phyloP scores from a whole-genome alignment of 2,888 invertebrate genomes.

The Mesorhabditis spiculigera region DNA sequence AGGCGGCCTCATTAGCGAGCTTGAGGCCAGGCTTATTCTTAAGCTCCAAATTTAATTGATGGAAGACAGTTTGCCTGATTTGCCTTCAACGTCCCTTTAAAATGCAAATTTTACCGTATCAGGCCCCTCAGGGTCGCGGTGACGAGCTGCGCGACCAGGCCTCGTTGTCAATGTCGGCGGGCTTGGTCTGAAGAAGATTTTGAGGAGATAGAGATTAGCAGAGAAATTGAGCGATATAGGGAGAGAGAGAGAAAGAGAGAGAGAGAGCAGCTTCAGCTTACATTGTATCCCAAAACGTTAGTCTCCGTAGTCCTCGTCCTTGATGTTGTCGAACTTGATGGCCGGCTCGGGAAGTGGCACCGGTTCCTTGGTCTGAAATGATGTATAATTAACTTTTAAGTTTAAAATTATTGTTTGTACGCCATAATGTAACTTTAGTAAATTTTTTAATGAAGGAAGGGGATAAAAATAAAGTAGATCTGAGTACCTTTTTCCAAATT shows the following conservation, averaged over 20 bases:
- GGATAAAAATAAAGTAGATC: no score
- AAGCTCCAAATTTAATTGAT: not conserved
- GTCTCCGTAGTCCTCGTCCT: slow-evolving; percentile 48
- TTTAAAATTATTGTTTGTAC: no score
- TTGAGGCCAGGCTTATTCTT: slow-evolving; percentile 22
- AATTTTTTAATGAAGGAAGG: no score
- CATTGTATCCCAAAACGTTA: slow-evolving; percentile 30
- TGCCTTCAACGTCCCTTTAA: no score
- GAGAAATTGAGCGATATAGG: no score
- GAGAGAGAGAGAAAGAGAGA: no score
- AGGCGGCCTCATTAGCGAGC: slow-evolving; percentile 44
- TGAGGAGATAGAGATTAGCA: no score
- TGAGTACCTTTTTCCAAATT: no score
- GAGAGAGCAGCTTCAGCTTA: not conserved
- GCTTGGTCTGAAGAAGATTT: slow-evolving; percentile 14
- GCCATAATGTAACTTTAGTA: no score
- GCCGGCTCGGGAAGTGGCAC: slow-evolving; percentile 42
- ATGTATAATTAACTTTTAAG: slow-evolving; percentile 2
- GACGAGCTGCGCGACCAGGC: slow-evolving; percentile 50
- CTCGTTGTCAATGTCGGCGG: slow-evolving; percentile 53
- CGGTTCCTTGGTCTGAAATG: slow-evolving; percentile 10
- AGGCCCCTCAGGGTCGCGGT: slow-evolving; percentile 53
- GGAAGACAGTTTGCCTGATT: no score
- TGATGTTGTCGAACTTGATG: slow-evolving; percentile 50
- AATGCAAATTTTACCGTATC: slow-evolving; percentile 13